Evolutionary conservation across 2,888 invertebrate species (phyloP), one percentile per base, ranked within the genome.

Genomic region (Abscondita cerata): DNA sequence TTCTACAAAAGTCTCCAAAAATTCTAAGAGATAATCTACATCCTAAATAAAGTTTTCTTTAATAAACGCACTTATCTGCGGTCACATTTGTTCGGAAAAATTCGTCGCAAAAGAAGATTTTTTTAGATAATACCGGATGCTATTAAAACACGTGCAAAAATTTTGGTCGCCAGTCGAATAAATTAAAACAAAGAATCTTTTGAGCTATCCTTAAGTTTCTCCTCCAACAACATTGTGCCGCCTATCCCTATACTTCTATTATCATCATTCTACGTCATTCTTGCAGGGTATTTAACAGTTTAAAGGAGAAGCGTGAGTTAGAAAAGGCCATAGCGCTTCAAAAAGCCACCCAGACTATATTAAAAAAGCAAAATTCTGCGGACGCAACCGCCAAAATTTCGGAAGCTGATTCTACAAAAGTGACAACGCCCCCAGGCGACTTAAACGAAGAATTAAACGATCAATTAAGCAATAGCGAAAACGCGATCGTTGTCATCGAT

Each of bases 391-490:
- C 41, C 6, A 68, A 64, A 38, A 18, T 19, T 5, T 19, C 41
- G 12, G 59, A 59, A 51, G 57, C 60, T 9, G 47, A 52, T 38
- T 50, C 55, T 11, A 50, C 41, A 5, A 38, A 44, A 31, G 55
- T 53, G 20, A 60, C 59, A 13, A 34, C 41, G 11, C 52, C 50
- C 20, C 40, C 60, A 20, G 48, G 40, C 52, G 38, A 16, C 5
- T 25, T 25, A 25, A 64, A 62, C 44, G 46, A 54, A 8, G 66
- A 65, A 36, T 56, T 59, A 4, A 60, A 54, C 38, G 78, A 83
- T 33, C 83, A 83, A 69, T 84, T 83, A 4, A 82, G 83, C 13
- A 79, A 81, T 64, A 75, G 76, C 51, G 72, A 65, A 51, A 79
- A 79, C 57, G 19, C 69, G 34, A 67, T 70, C 40, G 66, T 71